These are phyloP conservation scores for Teinopalpus imperialis DNA, from an alignment of 2,888 invertebrate species.

Conservation along the genomic window DNA sequence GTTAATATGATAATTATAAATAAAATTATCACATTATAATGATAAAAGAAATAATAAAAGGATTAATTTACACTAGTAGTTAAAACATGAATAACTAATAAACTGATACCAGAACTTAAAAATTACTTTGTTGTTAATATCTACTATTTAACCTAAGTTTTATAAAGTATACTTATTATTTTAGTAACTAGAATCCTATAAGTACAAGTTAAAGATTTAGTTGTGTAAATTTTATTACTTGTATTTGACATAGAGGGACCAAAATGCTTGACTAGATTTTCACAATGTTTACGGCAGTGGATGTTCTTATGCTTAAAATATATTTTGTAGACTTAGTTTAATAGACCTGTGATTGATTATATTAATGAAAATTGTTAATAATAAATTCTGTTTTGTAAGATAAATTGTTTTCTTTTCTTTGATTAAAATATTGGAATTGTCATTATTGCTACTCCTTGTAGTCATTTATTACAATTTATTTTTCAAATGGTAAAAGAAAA, in stretches of 20 bases:
- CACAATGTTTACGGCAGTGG: constrained; percentile 11
- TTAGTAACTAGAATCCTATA: neutral
- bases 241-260: constrained; percentile 16
- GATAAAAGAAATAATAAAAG: too few relatives aligned
- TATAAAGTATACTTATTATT: neutral
- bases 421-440: too few relatives aligned
- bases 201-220: constrained; percentile 33
- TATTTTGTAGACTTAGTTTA: constrained; percentile 51
- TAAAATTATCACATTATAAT: too few relatives aligned
- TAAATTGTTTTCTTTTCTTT: constrained; percentile 1
- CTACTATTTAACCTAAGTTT: too few relatives aligned
- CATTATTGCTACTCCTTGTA: too few relatives aligned
- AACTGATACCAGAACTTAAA: too few relatives aligned
- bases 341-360: constrained; percentile 63
- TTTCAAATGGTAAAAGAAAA: too few relatives aligned
- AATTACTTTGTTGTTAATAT: too few relatives aligned
- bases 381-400: constrained; percentile 58
- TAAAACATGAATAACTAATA: too few relatives aligned
- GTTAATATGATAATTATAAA: neutral
- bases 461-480: too few relatives aligned
- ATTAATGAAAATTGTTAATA: constrained; percentile 60
- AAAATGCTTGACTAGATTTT: constrained; percentile 11
- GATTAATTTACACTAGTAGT: too few relatives aligned
- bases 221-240: constrained; percentile 18
- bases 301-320: constrained; percentile 37